phyloP scores from a whole-genome alignment of 2,888 invertebrate genomes.

The Amblyjoppa fuscipennis region DNA sequence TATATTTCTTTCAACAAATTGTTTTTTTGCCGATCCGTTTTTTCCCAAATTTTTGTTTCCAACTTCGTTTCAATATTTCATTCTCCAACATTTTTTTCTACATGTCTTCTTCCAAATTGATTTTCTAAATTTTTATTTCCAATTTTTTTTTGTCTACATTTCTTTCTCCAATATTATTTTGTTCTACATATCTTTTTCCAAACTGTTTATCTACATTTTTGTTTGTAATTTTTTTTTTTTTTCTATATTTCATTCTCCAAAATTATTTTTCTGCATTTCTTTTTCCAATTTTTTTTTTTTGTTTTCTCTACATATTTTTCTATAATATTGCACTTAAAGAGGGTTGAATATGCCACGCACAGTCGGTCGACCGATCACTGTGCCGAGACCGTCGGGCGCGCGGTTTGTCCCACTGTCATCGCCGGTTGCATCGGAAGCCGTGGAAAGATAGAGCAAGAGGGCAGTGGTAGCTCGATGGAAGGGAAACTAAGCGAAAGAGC shows the following conservation, averaged over 20 bases:
- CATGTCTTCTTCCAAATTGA: too few species aligned
- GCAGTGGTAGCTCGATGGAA: conserved; percentile 14
- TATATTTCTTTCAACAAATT: too few species aligned
- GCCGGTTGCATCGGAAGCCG: conserved; percentile 16
- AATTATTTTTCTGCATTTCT: too few species aligned
- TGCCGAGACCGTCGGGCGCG: neutral
- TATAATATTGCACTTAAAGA: too few species aligned
- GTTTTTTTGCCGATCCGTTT: too few species aligned
- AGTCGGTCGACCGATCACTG: neutral
- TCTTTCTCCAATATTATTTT: too few species aligned
- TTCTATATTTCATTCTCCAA: conserved; percentile 20
- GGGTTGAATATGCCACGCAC: conserved; percentile 55
- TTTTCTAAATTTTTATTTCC: too few species aligned
- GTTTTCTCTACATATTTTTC: conserved; percentile 26
- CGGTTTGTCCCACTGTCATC: conserved; percentile 1
- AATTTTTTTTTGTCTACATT: too few species aligned
- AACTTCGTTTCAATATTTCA: too few species aligned
- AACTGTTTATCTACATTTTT: neutral
- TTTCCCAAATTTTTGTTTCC: too few species aligned
- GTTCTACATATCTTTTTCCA: too few species aligned
- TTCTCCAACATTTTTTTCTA: too few species aligned
- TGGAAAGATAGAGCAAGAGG: conserved; percentile 29
- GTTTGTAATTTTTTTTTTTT: neutral
- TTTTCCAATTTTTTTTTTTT: neutral
- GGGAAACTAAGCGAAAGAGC: conserved; percentile 13